These are phyloP conservation scores for Leistus spinibarbis DNA, from an alignment of 2,888 invertebrate species.

Conservation along the genomic window DNA sequence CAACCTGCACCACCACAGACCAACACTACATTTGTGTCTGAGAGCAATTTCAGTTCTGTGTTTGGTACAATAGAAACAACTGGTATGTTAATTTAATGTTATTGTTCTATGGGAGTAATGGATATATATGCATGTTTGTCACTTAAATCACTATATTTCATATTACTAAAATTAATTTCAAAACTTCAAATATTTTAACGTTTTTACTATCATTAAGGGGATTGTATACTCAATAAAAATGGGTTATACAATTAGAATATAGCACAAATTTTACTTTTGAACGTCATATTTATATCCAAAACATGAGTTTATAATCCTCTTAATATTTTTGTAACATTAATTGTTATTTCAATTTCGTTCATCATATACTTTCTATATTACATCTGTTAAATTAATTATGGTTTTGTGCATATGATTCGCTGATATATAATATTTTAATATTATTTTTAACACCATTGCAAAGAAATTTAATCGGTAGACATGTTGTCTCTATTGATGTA, in stretches of 20 bases:
- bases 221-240: background rate
- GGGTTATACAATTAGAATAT: background rate
- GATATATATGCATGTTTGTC: constrained; percentile 1
- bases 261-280: background rate
- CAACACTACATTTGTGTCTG: constrained; percentile 76
- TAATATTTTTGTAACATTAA: constrained; percentile 1
- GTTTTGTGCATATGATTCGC: background rate
- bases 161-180: background rate
- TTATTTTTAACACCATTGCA: background rate
- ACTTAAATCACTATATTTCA: constrained; percentile 7
- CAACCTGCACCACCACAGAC: constrained; percentile 48
- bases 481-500: background rate
- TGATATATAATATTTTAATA: background rate
- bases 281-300: background rate
- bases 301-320: background rate
- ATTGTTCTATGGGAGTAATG: background rate
- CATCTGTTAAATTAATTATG: background rate
- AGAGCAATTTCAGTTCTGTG: constrained; percentile 86
- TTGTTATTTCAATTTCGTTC: background rate
- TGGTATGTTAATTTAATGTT: constrained; percentile 61
- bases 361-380: background rate
- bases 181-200: background rate
- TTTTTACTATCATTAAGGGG: background rate
- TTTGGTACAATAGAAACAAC: constrained; percentile 77
- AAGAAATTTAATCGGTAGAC: background rate